Conservation (phyloP, 2,113 vertebrate genomes). For the Laticauda colubrina region DNA sequence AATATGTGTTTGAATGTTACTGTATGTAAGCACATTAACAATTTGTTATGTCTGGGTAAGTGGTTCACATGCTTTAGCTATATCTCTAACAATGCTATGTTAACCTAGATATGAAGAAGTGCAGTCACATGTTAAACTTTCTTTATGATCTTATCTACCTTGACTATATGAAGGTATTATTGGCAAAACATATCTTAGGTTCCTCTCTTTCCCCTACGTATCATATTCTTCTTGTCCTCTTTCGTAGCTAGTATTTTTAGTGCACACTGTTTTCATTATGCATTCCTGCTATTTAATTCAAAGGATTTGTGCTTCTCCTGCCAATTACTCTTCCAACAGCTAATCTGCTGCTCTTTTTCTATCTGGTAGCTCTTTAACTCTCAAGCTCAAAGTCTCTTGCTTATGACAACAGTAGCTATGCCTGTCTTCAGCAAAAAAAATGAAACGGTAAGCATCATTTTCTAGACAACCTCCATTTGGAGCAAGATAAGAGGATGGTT, state of each 20-base stretch:
- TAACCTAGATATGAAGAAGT: not conserved
- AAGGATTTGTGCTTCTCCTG: accelerated
- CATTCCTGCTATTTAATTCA: not conserved
- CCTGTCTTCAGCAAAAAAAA: slow-evolving; percentile 98
- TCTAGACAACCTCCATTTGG: not conserved
- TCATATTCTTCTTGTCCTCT: not conserved
- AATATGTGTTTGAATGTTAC: not conserved
- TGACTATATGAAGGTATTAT: not conserved
- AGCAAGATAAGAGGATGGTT: not conserved
- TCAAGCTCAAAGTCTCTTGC: slow-evolving; percentile 82
- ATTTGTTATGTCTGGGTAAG: not conserved
- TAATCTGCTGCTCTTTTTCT: slow-evolving; percentile 22
- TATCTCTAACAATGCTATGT: not conserved
- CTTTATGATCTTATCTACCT: not conserved
- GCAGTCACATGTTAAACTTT: not conserved
- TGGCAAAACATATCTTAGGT: not conserved
- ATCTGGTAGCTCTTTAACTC: slow-evolving; percentile 80
- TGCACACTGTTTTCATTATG: not conserved
- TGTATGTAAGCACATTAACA: not conserved
- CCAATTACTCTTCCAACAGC: not conserved
- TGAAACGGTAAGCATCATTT: slow-evolving; percentile 80
- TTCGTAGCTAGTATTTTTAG: not conserved
- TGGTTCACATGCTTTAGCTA: not conserved
- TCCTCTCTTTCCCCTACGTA: not conserved
- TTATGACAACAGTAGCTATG: slow-evolving; percentile 96